Evolutionary conservation across 2,797 vertebrate genomes (phyloP).

Genomic region (Phoxinus dragarum): DNA sequence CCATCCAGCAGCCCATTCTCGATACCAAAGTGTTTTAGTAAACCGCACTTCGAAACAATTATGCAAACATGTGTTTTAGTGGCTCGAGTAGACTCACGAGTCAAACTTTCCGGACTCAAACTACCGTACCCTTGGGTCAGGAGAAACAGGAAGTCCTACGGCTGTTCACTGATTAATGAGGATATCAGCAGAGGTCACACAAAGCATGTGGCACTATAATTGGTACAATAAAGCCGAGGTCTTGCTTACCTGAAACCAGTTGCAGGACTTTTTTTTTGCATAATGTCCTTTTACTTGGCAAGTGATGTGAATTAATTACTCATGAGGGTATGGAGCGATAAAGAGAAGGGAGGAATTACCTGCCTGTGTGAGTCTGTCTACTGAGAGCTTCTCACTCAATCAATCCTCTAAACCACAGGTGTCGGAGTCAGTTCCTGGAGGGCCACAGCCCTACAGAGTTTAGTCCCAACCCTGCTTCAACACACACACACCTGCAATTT

Average conservation of each 20-base stretch:
- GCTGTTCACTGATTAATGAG: constrained; percentile 64
- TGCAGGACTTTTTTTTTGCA: constrained; percentile 28
- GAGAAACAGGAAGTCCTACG: constrained; percentile 44
- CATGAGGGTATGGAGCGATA: constrained; percentile 24
- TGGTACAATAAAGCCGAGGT: constrained; percentile 60
- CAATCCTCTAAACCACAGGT: constrained; percentile 2
- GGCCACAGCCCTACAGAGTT: too few species aligned
- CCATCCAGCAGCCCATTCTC: neutral
- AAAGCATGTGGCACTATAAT: constrained; percentile 66
- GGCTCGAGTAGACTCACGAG: neutral
- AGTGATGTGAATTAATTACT: constrained; percentile 60
- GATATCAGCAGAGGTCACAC: constrained; percentile 59
- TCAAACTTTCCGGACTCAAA: constrained; percentile 6
- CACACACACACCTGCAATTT: too few species aligned
- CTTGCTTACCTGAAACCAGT: constrained; percentile 58
- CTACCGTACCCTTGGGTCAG: constrained; percentile 5
- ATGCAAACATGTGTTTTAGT: neutral
- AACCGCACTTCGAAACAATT: constrained; percentile 5
- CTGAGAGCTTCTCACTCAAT: constrained; percentile 26
- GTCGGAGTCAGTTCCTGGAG: too few species aligned
- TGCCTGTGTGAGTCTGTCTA: constrained; percentile 5
- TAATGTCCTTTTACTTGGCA: constrained; percentile 54
- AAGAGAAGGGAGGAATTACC: constrained; percentile 6
- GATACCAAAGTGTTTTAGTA: neutral
- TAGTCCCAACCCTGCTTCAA: too few species aligned